Base-by-base conservation (phyloP, 1,140 invertebrate species). In the Drosophila tsacasi region DNA sequence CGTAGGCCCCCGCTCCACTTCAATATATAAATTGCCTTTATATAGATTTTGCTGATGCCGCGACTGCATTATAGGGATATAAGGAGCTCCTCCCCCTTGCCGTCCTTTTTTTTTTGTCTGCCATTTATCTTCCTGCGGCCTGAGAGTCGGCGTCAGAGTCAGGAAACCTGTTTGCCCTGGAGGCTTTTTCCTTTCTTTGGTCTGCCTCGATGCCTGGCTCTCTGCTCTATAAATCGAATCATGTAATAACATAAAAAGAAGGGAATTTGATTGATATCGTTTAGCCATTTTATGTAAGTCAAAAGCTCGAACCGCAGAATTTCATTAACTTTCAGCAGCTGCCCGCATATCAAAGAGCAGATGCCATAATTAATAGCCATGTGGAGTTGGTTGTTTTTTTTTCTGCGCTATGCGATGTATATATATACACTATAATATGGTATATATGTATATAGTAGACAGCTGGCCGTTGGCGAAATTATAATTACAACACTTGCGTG, bases 241-340 rank as follows among this genome's bases (percentile, higher is more conserved):
- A 89, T 89, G 86, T 83, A 62, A 60, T 76, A 67, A 59, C 66
- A 79, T 82, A 86, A 79, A 87, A 75, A 71, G 72, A 52, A 79
- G 77, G 75, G 21, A 61, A 79, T 79, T 89, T 83, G 83, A 87
- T 87, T 89, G 83, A 87, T 86, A 86, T 86, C 83, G 80, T 32
- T 73, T 80, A 77, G 84, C 52, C 66, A 52, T 62, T 87, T 87
- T 79, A 76, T 86, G 75, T 83, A 86, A 86, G 69, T 72, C 47
- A 68, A 75, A 69, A 61, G 83, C 57, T 63, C 23, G 63, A 67
- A 49, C 52, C 79, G 62, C 79, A 57, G 66, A 82, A 83, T 89
- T 89, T 89, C 83, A 87, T 87, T 83, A 80, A 77, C 76, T 89
- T 84, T 66, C 46, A 67, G 64, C 82, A 81, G 78, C 78, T 78